Conservation (phyloP, 2,113 vertebrate genomes). For the Phyllostomus discolor region DNA sequence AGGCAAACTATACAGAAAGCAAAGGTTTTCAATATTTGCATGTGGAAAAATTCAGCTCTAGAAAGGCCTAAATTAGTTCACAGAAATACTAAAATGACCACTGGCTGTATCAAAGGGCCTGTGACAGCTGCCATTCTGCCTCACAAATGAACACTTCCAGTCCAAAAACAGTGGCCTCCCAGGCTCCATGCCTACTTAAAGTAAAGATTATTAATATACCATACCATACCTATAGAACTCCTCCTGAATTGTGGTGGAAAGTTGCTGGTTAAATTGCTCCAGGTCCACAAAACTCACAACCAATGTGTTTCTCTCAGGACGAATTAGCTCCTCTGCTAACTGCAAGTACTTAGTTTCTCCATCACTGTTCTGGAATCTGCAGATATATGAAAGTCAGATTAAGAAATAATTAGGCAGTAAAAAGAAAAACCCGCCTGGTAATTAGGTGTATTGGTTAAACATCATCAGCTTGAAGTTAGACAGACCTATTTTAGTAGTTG, state of each 20-base stretch:
- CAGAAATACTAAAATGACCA: background rate
- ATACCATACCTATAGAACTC: slow-evolving; percentile 93
- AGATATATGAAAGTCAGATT: background rate
- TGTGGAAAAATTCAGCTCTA: background rate
- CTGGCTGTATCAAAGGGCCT: background rate
- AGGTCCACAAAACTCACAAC: slow-evolving; percentile 93
- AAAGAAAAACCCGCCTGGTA: background rate
- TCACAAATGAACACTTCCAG: background rate
- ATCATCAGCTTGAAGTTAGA: background rate
- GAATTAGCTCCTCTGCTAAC: slow-evolving; percentile 95
- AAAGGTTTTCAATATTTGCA: background rate
- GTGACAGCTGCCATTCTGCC: background rate
- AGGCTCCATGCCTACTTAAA: background rate
- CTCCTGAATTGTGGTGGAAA: slow-evolving; percentile 96
- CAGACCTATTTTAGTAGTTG: background rate
- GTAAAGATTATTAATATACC: background rate
- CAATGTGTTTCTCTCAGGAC: slow-evolving; percentile 96
- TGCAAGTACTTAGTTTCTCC: slow-evolving; percentile 94
- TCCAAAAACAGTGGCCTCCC: background rate
- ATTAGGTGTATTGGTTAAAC: background rate
- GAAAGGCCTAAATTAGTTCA: background rate
- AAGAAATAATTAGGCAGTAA: background rate
- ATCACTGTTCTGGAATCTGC: slow-evolving; percentile 91
- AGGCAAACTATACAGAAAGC: background rate
- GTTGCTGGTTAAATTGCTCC: slow-evolving; percentile 97